Evolutionary conservation across 1,140 invertebrate species (phyloP), one percentile per base, ranked within the genome.

Genomic region (Andrena cerasifolii): DNA sequence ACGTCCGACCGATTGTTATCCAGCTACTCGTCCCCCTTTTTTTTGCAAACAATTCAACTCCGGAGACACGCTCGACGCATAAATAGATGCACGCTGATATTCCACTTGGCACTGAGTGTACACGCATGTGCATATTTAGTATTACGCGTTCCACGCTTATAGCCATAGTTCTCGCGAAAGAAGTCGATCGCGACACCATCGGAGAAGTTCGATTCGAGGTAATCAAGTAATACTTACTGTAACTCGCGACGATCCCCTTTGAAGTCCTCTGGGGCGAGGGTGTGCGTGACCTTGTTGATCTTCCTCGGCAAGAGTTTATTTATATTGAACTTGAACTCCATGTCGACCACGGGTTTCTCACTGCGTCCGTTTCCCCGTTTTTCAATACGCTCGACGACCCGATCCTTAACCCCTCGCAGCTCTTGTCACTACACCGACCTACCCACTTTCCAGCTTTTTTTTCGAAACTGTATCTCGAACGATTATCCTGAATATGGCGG

Each of bases 251-350:
- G 93, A 89, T 95, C 94, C 53, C 94, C 94, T 62, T 89, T 93
- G 85, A 95, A 95, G 65, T 94, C 94, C 80, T 94, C 93, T 56
- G 94, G 94, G 74, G 95, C 88, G 18, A 95, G 90, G 67, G 91
- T 94, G 26, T 94, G 93, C 65, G 93, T 92, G 79, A 95, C 93
- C 90, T 94, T 94, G 79, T 94, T 94, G 77, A 95, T 94, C 67
- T 93, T 91, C 78, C 93, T 91, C 31, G 93, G 92, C 77, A 95
- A 93, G 53, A 95, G 87, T 78, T 93, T 94, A 84, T 93, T 94
- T 72, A 95, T 91, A 85, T 94, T 93, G 89, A 95, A 95, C 78
- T 93, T 93, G 89, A 95, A 95, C 87, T 95, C 94, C 93, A 95
- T 95, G 43, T 83, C 71, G 71, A 18, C 21, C 12, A 56, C 21